These are phyloP conservation scores for Notechis scutatus DNA, from an alignment of 2,113 vertebrate species.

Conservation along the genomic window DNA sequence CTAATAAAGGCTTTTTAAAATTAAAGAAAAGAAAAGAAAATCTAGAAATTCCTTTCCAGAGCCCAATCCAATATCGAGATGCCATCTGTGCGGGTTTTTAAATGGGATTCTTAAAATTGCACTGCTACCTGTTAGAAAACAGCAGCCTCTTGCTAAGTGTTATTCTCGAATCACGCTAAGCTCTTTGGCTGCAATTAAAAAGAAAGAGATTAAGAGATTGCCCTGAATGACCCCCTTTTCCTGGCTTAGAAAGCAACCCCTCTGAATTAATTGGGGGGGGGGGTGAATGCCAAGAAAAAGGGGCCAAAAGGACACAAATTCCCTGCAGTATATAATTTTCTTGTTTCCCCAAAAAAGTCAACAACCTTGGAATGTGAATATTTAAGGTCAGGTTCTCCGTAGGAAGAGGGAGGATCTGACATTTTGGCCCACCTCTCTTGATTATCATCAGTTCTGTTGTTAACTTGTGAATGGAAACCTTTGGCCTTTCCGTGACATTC, in stretches of 20 bases:
- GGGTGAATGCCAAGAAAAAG: neutral
- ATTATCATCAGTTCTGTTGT: neutral
- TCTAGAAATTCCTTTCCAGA: neutral
- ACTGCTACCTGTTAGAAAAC: neutral
- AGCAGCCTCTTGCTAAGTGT: neutral
- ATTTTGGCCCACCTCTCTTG: neutral
- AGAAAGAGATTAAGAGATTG: neutral
- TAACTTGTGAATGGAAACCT: neutral
- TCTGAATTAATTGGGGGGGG: neutral
- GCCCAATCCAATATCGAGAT: neutral
- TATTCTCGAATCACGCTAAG: neutral
- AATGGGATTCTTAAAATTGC: neutral
- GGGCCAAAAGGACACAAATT: no score
- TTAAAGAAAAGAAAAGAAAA: neutral
- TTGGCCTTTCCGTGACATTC: neutral
- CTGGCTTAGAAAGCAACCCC: neutral
- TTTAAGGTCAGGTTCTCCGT: neutral
- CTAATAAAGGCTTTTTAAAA: no score
- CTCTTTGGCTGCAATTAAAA: neutral
- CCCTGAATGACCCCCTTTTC: neutral
- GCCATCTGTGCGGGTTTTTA: neutral
- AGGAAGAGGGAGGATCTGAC: neutral
- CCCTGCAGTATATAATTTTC: neutral
- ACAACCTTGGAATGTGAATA: neutral
- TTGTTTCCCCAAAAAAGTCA: neutral